A percentile compares a stretch with the other conserved stretches of the same genome.
Evolutionary conservation across 1,140 invertebrate genomes (phyloP).

Genomic region (Ips nitidus): DNA sequence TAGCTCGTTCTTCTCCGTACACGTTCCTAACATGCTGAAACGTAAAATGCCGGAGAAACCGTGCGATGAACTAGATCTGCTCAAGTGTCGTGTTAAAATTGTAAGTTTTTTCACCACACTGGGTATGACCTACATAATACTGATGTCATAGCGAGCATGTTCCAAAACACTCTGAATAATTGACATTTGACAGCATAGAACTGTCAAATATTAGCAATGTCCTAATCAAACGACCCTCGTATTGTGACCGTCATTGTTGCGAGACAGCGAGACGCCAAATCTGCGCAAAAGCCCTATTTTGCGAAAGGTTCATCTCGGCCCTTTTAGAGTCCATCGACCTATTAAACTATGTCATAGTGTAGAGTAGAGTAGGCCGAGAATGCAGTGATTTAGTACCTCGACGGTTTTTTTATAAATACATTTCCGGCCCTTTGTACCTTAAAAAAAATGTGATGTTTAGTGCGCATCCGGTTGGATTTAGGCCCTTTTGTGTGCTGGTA

Average conservation of each 20-base stretch:
- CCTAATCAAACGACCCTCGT: background rate
- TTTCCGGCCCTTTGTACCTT: slow-evolving; percentile 18
- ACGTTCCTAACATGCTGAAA: slow-evolving; percentile 22
- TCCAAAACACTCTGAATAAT: too few relatives aligned
- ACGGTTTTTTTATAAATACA: background rate
- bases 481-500: background rate
- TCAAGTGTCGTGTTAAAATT: slow-evolving; percentile 45
- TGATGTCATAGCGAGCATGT: background rate
- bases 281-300: slow-evolving; percentile 10
- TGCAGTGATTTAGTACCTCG: background rate
- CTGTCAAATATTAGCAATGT: too few relatives aligned
- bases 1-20: background rate
- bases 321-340: slow-evolving; percentile 40
- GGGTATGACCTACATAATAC: background rate
- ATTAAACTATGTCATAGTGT: slow-evolving; percentile 19
- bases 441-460: slow-evolving; percentile 4
- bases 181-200: background rate
- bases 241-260: slow-evolving; percentile 9
- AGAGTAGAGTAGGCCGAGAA: slow-evolving; percentile 14
- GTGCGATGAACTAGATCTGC: slow-evolving; percentile 38
- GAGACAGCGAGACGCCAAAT: slow-evolving; percentile 12
- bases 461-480: slow-evolving; percentile 15
- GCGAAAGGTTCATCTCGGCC: background rate
- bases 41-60: slow-evolving; percentile 34
- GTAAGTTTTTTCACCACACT: slow-evolving; percentile 36